Evolutionary conservation across 1,140 invertebrate species (phyloP).

Genomic region (Pogonomyrmex californicus): DNA sequence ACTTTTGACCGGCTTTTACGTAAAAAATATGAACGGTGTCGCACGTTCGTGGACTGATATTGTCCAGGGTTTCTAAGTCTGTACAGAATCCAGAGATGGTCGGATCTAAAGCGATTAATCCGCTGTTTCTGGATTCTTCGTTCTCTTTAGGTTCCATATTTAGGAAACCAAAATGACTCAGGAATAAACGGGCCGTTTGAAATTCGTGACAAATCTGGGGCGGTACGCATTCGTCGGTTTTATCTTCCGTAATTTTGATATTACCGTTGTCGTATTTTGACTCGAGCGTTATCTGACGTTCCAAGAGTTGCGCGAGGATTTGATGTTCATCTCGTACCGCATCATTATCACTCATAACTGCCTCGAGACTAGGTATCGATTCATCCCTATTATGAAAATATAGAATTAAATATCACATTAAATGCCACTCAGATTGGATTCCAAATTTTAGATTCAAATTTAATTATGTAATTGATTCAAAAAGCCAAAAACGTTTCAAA

Average conservation of each 20-base stretch:
- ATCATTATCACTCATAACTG: slow-evolving; percentile 89
- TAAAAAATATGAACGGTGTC: slow-evolving; percentile 99
- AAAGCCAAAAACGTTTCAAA: not conserved
- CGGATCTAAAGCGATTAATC: slow-evolving; percentile 93
- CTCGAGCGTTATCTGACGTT: slow-evolving; percentile 86
- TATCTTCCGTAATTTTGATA: slow-evolving; percentile 86
- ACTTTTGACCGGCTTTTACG: slow-evolving; percentile 94
- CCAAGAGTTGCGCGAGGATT: slow-evolving; percentile 80
- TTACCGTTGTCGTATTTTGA: slow-evolving; percentile 87
- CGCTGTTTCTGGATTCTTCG: slow-evolving; percentile 87
- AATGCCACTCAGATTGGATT: not conserved
- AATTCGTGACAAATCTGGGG: slow-evolving; percentile 96
- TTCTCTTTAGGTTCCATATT: slow-evolving; percentile 91
- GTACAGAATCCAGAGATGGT: slow-evolving; percentile 90
- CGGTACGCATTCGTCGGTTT: slow-evolving; percentile 91
- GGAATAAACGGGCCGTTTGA: slow-evolving; percentile 96
- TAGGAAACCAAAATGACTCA: slow-evolving; percentile 97
- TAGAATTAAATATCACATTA: not conserved
- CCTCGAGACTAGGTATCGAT: slow-evolving; percentile 93
- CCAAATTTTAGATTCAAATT: not conserved
- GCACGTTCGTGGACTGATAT: slow-evolving; percentile 93
- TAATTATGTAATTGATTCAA: not conserved
- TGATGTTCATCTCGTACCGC: slow-evolving; percentile 86
- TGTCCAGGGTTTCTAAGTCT: slow-evolving; percentile 92
- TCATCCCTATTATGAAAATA: slow-evolving; percentile 89